Evolutionary conservation across 2,797 vertebrate species (phyloP).

Genomic region (Pteronotus mesoamericanus): DNA sequence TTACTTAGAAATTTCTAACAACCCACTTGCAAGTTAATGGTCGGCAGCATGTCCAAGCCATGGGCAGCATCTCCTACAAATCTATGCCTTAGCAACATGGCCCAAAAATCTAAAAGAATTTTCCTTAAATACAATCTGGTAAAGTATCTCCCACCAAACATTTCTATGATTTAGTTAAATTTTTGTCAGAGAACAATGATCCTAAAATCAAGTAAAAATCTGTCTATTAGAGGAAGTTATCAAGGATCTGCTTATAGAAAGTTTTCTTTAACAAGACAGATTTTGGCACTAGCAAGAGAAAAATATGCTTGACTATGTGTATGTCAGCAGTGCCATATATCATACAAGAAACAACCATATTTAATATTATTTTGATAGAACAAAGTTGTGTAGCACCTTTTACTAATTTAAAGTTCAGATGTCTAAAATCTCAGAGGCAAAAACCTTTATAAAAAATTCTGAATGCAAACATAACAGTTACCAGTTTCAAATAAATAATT

Average conservation of each 20-base stretch:
- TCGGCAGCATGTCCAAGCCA: background rate
- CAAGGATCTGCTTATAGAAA: background rate
- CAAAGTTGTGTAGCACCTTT: background rate
- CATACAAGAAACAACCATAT: constrained; percentile 24
- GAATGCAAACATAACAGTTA: background rate
- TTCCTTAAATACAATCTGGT: constrained; percentile 60
- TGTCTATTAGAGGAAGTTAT: background rate
- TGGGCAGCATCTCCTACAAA: background rate
- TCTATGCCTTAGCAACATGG: background rate
- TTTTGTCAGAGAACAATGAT: constrained; percentile 52
- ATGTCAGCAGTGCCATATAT: background rate
- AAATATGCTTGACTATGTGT: constrained; percentile 41
- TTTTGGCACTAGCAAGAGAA: constrained; percentile 43
- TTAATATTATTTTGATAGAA: background rate
- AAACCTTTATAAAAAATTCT: background rate
- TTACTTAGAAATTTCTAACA: constrained; percentile 26
- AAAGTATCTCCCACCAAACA: constrained; percentile 55
- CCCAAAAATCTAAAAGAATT: constrained; percentile 25
- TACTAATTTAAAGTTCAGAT: constrained; percentile 21
- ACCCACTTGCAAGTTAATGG: background rate
- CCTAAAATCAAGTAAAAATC: constrained; percentile 25
- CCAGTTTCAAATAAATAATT: constrained; percentile 28
- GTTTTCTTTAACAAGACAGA: constrained; percentile 39
- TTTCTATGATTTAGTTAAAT: background rate
- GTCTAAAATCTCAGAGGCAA: constrained; percentile 21